These are phyloP conservation scores for Burhinus oedicnemus DNA, from an alignment of 2,113 vertebrate species.

Conservation along the genomic window DNA sequence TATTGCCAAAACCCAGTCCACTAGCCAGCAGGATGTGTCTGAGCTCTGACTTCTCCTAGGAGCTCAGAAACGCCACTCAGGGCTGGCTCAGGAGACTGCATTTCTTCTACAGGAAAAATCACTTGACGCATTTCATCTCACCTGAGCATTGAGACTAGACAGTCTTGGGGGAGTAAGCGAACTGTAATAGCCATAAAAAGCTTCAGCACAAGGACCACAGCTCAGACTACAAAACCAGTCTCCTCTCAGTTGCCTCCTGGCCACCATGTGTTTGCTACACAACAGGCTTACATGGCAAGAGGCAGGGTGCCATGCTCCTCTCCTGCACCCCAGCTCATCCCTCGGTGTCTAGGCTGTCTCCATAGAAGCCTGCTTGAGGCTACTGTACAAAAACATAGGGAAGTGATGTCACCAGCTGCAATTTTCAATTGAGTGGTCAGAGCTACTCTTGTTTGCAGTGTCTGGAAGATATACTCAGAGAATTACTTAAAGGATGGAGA, in stretches of 20 bases:
- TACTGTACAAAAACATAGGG: neutral
- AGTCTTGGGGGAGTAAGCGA: neutral
- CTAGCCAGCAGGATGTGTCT: rapidly evolving
- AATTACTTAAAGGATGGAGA: neutral
- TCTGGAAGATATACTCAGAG: neutral
- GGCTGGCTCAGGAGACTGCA: rapidly evolving
- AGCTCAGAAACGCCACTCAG: neutral
- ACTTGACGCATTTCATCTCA: neutral
- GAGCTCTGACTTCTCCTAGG: neutral
- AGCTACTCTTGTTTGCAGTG: neutral
- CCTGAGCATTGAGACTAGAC: neutral
- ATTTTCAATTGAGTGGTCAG: neutral
- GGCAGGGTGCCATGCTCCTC: neutral
- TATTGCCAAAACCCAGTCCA: neutral
- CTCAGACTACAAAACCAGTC: neutral
- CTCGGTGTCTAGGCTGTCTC: neutral
- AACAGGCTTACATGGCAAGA: neutral
- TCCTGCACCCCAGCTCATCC: neutral
- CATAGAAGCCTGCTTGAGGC: neutral
- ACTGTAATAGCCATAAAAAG: neutral
- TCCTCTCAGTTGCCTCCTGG: neutral
- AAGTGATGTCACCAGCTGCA: neutral
- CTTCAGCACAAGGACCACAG: rapidly evolving
- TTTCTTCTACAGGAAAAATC: neutral
- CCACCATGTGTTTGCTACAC: rapidly evolving